phyloP scores from a whole-genome alignment of 2,888 invertebrate species.

The Agapostemon virescens region DNA sequence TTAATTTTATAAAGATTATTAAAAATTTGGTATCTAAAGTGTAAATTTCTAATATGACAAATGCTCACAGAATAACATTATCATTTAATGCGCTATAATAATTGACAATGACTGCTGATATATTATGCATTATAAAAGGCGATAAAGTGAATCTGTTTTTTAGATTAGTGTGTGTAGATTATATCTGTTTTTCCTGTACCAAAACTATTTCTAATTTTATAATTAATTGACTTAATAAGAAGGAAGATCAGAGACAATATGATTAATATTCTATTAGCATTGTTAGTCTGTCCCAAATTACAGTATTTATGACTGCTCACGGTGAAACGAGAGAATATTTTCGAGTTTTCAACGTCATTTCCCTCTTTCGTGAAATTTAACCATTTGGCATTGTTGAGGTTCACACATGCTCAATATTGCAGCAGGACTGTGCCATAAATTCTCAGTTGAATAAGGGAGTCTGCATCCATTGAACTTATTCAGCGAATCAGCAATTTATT shows the following conservation, averaged over 20 bases:
- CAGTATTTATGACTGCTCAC: neutral
- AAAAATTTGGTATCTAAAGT: no score
- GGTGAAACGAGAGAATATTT: constrained; percentile 2
- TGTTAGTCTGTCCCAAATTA: neutral
- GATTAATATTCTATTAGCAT: neutral
- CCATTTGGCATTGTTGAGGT: neutral
- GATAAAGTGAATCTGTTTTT: neutral
- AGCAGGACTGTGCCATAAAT: constrained; percentile 15
- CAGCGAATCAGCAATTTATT: constrained; percentile 20
- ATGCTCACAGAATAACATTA: neutral
- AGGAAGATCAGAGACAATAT: neutral
- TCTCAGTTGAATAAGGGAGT: constrained; percentile 8
- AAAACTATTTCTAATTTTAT: neutral
- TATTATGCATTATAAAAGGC: neutral
- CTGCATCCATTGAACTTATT: constrained; percentile 1
- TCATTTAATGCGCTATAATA: neutral
- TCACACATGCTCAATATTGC: neutral
- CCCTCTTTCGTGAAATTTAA: neutral
- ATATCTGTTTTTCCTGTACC: neutral
- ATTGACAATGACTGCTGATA: no score
- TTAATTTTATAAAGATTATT: no score
- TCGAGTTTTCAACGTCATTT: constrained; percentile 5
- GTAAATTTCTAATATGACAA: no score
- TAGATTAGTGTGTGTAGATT: neutral
- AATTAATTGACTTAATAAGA: neutral